These are phyloP conservation scores for Tinea trinotella DNA, from an alignment of 2,888 invertebrate species.

Conservation along the genomic window DNA sequence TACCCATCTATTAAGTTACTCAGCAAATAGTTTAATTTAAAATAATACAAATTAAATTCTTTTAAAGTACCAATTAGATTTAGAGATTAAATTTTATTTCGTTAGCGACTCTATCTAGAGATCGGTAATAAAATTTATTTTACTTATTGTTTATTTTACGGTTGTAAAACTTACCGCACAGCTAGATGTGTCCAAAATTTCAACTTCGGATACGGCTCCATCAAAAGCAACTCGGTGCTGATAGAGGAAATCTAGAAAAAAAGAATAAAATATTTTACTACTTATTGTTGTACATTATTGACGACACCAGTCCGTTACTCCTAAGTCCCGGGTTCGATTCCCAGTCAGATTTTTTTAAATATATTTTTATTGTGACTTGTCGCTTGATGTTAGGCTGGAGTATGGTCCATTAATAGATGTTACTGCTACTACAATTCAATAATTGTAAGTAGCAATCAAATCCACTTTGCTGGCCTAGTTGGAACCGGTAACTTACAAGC, in stretches of 20 bases:
- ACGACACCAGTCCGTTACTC: too few relatives aligned
- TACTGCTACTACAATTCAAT: too few relatives aligned
- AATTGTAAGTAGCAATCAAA: too few relatives aligned
- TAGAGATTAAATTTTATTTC: neutral
- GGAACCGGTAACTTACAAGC: too few relatives aligned
- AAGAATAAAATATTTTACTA: neutral
- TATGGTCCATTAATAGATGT: too few relatives aligned
- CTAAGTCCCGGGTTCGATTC: too few relatives aligned
- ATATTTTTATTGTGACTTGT: too few relatives aligned
- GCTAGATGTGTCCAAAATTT: constrained; percentile 85
- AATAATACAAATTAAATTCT: neutral
- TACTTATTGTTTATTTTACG: neutral
- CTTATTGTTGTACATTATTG: too few relatives aligned
- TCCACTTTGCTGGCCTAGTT: too few relatives aligned
- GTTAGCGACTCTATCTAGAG: neutral
- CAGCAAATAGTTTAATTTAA: neutral
- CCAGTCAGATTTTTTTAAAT: too few relatives aligned
- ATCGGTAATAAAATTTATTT: neutral
- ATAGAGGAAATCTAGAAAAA: constrained; percentile 80
- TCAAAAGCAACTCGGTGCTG: constrained; percentile 84
- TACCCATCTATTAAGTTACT: neutral
- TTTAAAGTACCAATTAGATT: neutral
- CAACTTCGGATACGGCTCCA: constrained; percentile 82
- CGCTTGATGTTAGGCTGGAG: too few relatives aligned
- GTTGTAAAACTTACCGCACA: constrained; percentile 77